phyloP scores from a whole-genome alignment of 2,888 invertebrate species.

The Auanema sp. region DNA sequence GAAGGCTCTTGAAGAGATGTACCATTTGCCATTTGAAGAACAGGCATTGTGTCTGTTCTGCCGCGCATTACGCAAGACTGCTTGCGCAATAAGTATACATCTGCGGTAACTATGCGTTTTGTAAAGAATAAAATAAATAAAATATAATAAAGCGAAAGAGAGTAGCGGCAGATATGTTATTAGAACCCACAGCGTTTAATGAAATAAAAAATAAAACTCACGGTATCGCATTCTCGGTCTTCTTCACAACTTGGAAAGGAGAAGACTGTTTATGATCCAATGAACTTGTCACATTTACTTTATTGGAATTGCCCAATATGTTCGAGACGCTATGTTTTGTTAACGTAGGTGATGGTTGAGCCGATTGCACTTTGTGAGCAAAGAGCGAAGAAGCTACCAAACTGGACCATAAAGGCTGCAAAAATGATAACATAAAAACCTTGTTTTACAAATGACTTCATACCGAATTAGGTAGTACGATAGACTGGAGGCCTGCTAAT shows the following conservation, averaged over 20 bases:
- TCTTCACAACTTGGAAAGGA: constrained; percentile 43
- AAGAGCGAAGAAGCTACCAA: too few relatives aligned
- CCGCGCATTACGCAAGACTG: too few relatives aligned
- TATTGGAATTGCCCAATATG: constrained; percentile 27
- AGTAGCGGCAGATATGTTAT: too few relatives aligned
- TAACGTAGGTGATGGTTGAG: neutral
- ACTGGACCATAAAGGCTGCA: neutral
- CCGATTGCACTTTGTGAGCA: neutral
- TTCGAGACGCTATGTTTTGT: constrained; percentile 29
- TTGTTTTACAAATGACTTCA: neutral
- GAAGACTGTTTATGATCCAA: constrained; percentile 39
- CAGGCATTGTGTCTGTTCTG: too few relatives aligned
- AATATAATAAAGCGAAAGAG: constrained; percentile 1
- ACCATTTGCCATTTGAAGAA: too few relatives aligned
- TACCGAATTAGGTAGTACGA: neutral
- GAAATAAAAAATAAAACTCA: constrained; percentile 15
- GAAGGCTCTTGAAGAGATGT: too few relatives aligned
- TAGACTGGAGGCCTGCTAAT: neutral
- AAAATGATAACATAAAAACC: constrained; percentile 1
- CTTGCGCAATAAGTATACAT: too few relatives aligned
- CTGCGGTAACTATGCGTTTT: too few relatives aligned
- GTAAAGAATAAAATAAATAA: neutral
- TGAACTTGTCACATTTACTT: constrained; percentile 7
- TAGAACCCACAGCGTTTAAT: too few relatives aligned
- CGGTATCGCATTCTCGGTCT: constrained; percentile 25